These are phyloP conservation scores for Dipodomys spectabilis DNA, from an alignment of 2,113 vertebrate genomes.

Conservation along the genomic window DNA sequence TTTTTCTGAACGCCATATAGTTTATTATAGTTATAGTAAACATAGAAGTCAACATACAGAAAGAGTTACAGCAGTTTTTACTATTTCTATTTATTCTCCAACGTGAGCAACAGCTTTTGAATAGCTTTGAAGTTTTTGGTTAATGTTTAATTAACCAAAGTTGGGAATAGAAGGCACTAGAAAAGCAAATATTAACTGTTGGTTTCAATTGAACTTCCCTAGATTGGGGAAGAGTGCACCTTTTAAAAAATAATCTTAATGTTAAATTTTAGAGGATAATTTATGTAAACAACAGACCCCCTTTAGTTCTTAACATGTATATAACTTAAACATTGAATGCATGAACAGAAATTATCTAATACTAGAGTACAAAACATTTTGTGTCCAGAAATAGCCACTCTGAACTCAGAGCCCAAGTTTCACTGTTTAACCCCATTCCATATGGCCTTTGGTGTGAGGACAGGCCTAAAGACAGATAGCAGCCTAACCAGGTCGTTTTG, in stretches of 20 bases:
- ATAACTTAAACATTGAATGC: not conserved
- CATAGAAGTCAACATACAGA: not conserved
- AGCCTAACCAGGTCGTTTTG: not conserved
- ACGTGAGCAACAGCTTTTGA: no score
- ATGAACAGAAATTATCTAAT: conserved; percentile 49
- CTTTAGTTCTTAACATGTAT: conserved; percentile 44
- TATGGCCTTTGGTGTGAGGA: not conserved
- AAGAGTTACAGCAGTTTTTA: not conserved
- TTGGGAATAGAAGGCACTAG: conserved; percentile 32
- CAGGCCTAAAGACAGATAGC: not conserved
- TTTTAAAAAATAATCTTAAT: conserved; percentile 22
- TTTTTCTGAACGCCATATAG: not conserved
- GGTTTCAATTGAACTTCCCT: conserved; percentile 44
- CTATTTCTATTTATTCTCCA: conserved; percentile 11
- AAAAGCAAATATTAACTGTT: conserved; percentile 68
- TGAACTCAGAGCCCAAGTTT: no score
- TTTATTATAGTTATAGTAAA: not conserved
- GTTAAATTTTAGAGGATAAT: not conserved
- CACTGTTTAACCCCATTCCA: not conserved
- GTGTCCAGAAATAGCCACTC: not conserved
- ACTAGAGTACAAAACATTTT: not conserved
- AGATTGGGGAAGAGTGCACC: not conserved
- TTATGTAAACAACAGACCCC: not conserved
- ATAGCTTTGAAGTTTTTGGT: conserved; percentile 56
- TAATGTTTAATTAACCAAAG: conserved; percentile 75